Evolutionary conservation across 2,797 vertebrate species (phyloP), one percentile per base, ranked within the genome.

Genomic region (Toxotes lorentzi): DNA sequence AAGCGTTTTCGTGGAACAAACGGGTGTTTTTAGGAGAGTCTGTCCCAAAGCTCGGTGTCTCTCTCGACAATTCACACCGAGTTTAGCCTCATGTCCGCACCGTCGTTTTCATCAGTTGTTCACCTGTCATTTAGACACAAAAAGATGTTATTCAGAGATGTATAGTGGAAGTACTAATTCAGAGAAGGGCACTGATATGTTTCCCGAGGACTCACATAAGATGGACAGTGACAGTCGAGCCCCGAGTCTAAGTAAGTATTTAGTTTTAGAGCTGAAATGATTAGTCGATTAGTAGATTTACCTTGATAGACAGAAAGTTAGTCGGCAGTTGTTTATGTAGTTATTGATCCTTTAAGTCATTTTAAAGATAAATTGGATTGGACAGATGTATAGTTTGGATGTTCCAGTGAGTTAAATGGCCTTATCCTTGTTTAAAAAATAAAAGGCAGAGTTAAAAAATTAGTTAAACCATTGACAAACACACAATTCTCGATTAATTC

Each of bases 91-190:
- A 51, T 62, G 74, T 59, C 83, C 50, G 51, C 58, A 3, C 2
- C 9, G 72, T 14, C 27, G 27, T 30, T 30, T 30, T 30, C n/a
- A 12, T 27, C 53, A 19, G 0, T 47, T 41, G 5, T 34, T 35
- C 43, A 16, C 14, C 10, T 41, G 40, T n/a, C 40, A 32, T 6
- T 6, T 51, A 2, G 19, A 60, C 40, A 60, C 76, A 1, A 73
- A 32, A 2, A 82, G 88, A 73, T 63, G 38, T n/a, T 91, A 56
- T 43, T 92, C 92, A 54, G 82, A 89, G 13, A 4, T 67, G 5
- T 53, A n/a, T 1, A 16, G 19, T 58, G 73, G 77, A 14, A 58
- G 12, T 7, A 73, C 61, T 24, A 2, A 53, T 47, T 61, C 75
- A 48, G 14, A 71, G 30, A 78, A 11, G 7, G 70, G 17, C 24